Evolutionary conservation across 2,113 vertebrate genomes (phyloP).

Genomic region (Speoplatyrhinus poulsoni): DNA sequence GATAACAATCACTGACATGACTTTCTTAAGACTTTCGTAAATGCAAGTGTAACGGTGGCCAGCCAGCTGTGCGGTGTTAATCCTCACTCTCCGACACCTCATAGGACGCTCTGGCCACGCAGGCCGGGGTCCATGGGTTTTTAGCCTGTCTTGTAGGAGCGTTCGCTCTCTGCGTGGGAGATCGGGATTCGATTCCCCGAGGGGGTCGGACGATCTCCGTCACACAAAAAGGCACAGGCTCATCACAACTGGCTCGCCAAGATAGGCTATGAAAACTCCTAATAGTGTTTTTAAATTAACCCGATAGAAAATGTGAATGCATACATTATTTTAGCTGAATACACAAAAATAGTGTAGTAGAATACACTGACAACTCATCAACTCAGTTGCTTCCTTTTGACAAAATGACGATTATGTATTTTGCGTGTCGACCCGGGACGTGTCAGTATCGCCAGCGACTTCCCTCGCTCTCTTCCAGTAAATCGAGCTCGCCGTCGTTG

Average conservation of each 20-base stretch:
- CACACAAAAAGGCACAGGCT: constrained; percentile 79
- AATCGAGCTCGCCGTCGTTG: constrained; percentile 47
- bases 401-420: constrained; percentile 56
- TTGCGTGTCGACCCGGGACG: constrained; percentile 52
- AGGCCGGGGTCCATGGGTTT: too few species aligned
- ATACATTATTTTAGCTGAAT: constrained; percentile 33
- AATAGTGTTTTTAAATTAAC: constrained; percentile 40
- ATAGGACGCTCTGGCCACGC: too few species aligned
- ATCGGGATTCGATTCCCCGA: too few species aligned
- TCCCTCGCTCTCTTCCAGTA: constrained; percentile 62
- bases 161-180: too few species aligned
- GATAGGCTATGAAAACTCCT: constrained; percentile 50
- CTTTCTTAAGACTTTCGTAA: constrained; percentile 68
- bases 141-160: too few species aligned
- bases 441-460: constrained; percentile 52
- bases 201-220: too few species aligned
- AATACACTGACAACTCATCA: constrained; percentile 55
- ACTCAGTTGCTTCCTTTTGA: constrained; percentile 31
- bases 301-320: constrained; percentile 40
- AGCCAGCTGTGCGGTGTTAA: too few species aligned
- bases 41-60: too few species aligned
- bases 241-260: constrained; percentile 62
- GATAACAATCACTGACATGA: constrained; percentile 68
- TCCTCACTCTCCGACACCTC: too few species aligned
- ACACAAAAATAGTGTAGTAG: constrained; percentile 23